Conservation (phyloP, 2,113 vertebrate genomes). For the Typhlomys cinereus region DNA sequence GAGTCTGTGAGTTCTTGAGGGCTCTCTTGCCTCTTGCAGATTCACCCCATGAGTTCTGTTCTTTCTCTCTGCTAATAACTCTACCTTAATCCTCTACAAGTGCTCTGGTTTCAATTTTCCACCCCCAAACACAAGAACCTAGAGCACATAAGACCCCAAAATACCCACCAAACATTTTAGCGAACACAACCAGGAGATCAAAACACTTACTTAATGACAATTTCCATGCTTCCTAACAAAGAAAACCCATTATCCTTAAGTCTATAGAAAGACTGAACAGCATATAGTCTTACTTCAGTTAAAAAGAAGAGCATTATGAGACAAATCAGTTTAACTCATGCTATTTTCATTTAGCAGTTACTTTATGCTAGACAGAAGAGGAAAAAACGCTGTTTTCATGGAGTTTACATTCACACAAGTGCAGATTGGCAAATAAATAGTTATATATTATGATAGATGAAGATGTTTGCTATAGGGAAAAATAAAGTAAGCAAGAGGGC, state of each 20-base stretch:
- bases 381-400: slow-evolving; percentile 1
- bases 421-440: neutral
- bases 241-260: neutral
- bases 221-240: neutral
- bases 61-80: no score
- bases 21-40: no score
- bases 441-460: neutral
- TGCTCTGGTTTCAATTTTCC: no score
- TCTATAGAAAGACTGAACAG: neutral
- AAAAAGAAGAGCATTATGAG: neutral
- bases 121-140: no score
- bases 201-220: slow-evolving; percentile 38
- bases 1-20: no score
- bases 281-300: slow-evolving; percentile 18
- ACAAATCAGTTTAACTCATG: neutral
- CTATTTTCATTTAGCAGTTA: neutral
- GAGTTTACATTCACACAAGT: slow-evolving; percentile 27
- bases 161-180: no score
- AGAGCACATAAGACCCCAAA: no score
- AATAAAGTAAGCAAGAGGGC: neutral
- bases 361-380: neutral
- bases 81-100: no score
- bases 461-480: neutral
- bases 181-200: no score
- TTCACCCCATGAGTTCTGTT: no score